Base-by-base conservation (phyloP, 2,113 vertebrate species). In the Lethenteron camtschaticum region DNA sequence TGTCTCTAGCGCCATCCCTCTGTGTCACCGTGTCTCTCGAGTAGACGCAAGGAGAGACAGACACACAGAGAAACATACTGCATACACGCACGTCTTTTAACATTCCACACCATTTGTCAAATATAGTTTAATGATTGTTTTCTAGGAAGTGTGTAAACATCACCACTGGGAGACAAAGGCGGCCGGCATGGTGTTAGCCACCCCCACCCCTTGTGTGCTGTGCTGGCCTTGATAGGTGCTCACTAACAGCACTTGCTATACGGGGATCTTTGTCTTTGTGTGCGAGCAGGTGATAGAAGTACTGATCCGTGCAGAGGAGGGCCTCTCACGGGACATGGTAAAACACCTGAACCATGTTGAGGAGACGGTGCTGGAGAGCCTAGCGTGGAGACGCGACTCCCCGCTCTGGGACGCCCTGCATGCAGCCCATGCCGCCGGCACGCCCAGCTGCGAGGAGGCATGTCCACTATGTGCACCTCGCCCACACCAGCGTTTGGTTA, bases 391-490 rank as follows among this genome's bases (percentile, higher is more conserved):
- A 2, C 70, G 66, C 1, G 82, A 84, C 77, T 99, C 94, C 0
- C 86, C 82, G 0, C 79, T 96, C 68, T 99, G 94, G 94, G 81
- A 72, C 4, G 80, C 83, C 13, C 79, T 99, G 18, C 76, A 83
- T 69, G 79, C 81, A 12, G 83, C 83, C 2, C n/a, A 66, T 66
- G 81, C 82, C 71, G 81, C 81, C 77, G 85, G 82, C 69, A 84
- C 90, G 14, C 92, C 92, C 63, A 88, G 86, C 0, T 94, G 94
- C 80, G 89, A 96, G 80, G 92, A 99, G 81, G 94, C 96, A 72
- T 72, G 84, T 78, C 20, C 18, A 12, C 6, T 41, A 41, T 41
- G 41, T 41, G 41, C 41, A 41, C 41, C 41, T 41, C 41, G 7
- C 41, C 41, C 41, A 41, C 41, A 41, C 41, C 41, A 41, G 41